Percentiles rank a stretch among this genome's conserved stretches.
Conservation (phyloP, 1,140 invertebrate genomes). For the Papilio xuthus region DNA sequence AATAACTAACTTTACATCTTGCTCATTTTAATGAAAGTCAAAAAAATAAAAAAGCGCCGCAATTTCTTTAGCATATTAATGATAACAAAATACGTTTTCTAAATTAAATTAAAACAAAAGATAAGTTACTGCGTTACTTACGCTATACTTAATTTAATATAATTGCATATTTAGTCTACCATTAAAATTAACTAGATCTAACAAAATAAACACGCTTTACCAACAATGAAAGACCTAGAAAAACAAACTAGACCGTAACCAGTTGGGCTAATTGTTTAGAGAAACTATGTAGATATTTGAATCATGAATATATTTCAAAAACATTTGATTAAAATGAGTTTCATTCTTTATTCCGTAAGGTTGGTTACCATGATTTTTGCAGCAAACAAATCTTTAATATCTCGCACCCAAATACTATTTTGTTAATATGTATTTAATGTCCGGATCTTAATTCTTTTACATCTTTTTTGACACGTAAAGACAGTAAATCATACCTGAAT, state of each 20-base stretch:
- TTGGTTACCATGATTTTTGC: too few relatives aligned
- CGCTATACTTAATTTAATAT: not conserved
- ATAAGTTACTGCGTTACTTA: not conserved
- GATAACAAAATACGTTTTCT: too few relatives aligned
- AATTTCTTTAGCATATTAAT: too few relatives aligned
- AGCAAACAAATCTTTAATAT: too few relatives aligned
- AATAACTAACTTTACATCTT: not conserved
- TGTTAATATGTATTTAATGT: too few relatives aligned
- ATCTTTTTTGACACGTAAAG: too few relatives aligned
- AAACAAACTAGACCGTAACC: conserved; percentile 16
- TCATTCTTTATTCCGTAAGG: too few relatives aligned
- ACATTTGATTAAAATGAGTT: not conserved
- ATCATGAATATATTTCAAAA: not conserved
- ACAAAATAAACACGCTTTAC: conserved; percentile 23
- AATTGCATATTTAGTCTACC: not conserved
- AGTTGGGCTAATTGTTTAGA: not conserved
- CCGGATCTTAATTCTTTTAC: too few relatives aligned
- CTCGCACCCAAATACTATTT: too few relatives aligned
- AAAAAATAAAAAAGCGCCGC: not conserved
- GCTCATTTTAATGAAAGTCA: not conserved
- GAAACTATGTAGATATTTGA: not conserved
- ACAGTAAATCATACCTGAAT: too few relatives aligned
- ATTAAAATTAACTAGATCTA: conserved; percentile 8
- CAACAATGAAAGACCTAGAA: conserved; percentile 22
- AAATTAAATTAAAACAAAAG: too few relatives aligned